phyloP scores from a whole-genome alignment of 2,113 vertebrate genomes.

The Caracal caracal region DNA sequence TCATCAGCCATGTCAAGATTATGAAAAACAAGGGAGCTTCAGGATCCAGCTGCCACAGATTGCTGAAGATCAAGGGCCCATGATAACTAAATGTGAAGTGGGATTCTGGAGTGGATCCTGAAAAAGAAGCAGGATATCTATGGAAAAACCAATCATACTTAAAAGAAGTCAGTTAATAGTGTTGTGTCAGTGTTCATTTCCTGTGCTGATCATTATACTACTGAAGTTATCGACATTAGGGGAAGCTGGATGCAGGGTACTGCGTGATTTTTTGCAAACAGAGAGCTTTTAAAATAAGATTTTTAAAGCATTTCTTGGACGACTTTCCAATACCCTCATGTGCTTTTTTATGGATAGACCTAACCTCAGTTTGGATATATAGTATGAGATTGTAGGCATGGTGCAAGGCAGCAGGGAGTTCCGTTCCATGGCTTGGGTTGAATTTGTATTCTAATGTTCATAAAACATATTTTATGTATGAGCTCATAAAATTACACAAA shows the following conservation, averaged over 20 bases:
- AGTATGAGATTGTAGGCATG: background rate
- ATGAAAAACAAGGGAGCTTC: background rate
- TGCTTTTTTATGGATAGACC: background rate
- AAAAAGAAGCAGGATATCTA: background rate
- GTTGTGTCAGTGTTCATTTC: too few relatives aligned
- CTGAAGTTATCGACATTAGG: too few relatives aligned
- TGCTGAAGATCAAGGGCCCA: background rate
- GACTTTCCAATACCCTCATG: background rate
- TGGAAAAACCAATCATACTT: background rate
- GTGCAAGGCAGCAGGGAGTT: background rate
- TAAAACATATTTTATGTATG: background rate
- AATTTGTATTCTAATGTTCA: background rate
- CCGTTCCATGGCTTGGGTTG: background rate
- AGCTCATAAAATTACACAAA: background rate
- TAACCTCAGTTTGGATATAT: background rate
- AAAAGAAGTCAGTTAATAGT: background rate
- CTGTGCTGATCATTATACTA: background rate
- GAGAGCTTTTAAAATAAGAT: background rate
- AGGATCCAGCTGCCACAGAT: background rate
- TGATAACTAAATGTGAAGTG: accelerated
- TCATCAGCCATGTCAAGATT: background rate
- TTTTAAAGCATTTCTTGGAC: background rate
- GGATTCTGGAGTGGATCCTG: background rate
- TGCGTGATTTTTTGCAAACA: too few relatives aligned
- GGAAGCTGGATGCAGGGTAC: background rate